These are phyloP conservation scores for Trachelus tabidus DNA, from an alignment of 2,888 invertebrate species.

Conservation along the genomic window DNA sequence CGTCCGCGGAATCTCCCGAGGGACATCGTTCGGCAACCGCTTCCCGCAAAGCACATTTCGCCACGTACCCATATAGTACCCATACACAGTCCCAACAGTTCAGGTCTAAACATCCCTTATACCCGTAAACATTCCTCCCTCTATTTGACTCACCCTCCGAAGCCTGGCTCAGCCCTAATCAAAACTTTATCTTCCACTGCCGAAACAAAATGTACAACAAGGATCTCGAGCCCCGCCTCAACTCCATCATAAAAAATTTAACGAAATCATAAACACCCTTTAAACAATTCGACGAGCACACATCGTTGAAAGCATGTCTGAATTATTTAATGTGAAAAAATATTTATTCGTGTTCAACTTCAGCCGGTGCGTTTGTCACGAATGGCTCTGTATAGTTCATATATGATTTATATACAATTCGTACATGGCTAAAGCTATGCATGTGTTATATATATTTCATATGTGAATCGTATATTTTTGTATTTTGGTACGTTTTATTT, in stretches of 20 bases:
- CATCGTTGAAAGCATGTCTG: background rate
- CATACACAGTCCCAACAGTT: background rate
- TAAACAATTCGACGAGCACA: background rate
- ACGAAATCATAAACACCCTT: background rate
- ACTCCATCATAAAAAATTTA: background rate
- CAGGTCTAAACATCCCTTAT: background rate
- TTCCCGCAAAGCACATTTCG: background rate
- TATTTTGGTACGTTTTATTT: conserved; percentile 38
- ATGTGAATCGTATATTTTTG: too few species aligned
- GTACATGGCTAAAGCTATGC: too few species aligned
- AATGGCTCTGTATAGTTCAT: too few species aligned
- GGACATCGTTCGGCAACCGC: background rate
- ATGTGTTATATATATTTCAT: too few species aligned
- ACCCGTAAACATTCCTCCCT: background rate
- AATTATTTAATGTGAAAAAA: background rate
- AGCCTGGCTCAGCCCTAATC: background rate
- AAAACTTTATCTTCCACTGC: background rate
- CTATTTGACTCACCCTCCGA: background rate
- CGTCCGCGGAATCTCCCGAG: background rate
- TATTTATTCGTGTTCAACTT: background rate
- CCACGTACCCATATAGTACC: background rate
- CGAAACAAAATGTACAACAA: background rate
- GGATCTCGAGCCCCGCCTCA: background rate
- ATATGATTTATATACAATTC: too few species aligned
- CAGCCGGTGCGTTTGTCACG: too few species aligned